These are phyloP conservation scores for Synchiropus splendidus DNA, from an alignment of 2,113 vertebrate species.

Conservation along the genomic window DNA sequence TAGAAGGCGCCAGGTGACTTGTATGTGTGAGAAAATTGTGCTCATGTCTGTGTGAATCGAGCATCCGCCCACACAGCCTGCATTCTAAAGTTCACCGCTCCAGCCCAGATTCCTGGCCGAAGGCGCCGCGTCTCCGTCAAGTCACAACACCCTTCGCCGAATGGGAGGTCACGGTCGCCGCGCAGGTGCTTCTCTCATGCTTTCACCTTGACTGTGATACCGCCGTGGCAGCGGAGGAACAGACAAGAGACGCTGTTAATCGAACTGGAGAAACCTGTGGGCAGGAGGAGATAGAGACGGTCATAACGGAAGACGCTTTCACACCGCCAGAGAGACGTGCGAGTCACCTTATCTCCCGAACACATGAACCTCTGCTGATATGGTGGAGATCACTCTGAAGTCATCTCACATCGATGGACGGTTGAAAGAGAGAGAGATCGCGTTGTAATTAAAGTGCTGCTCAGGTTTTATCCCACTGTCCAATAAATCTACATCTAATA, in stretches of 20 bases:
- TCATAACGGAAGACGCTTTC: not conserved
- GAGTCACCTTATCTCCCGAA: conserved; percentile 27
- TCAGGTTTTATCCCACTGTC: too few species aligned
- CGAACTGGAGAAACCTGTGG: conserved; percentile 22
- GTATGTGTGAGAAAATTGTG: too few species aligned
- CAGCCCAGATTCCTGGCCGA: conserved; percentile 4
- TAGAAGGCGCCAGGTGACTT: too few species aligned
- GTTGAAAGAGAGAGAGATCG: not conserved
- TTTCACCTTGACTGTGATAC: conserved; percentile 29
- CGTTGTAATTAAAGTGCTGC: conserved; percentile 19
- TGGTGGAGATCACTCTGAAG: conserved; percentile 41
- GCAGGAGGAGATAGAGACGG: conserved; percentile 6
- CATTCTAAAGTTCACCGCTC: too few species aligned
- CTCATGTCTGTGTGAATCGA: too few species aligned
- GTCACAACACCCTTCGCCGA: not conserved
- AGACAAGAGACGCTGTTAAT: conserved; percentile 32
- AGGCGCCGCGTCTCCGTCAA: conserved; percentile 16
- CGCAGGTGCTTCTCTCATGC: conserved; percentile 21
- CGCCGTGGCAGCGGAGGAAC: not conserved
- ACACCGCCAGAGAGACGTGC: conserved; percentile 1
- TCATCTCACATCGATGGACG: conserved; percentile 22
- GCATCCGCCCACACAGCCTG: too few species aligned
- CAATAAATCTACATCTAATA: too few species aligned
- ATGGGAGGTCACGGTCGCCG: conserved; percentile 21
- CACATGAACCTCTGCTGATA: conserved; percentile 24